These are phyloP conservation scores for Podilymbus podiceps DNA, from an alignment of 2,113 vertebrate species.

Conservation along the genomic window DNA sequence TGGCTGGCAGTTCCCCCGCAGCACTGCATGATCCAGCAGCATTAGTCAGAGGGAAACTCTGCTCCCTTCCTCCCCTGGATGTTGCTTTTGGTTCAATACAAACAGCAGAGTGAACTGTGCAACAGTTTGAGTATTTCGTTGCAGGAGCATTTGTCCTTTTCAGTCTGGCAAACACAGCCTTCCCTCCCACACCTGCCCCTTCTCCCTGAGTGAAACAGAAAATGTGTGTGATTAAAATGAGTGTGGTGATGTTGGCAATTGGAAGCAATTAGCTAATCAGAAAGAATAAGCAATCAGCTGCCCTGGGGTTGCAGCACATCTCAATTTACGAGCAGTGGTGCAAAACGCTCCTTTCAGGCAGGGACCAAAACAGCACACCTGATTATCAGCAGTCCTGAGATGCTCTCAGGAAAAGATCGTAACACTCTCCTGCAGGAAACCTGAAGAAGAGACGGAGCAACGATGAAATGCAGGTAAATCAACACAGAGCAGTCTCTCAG, in stretches of 20 bases:
- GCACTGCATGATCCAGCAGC: background rate
- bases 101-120: background rate
- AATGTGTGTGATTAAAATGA: background rate
- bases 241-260: background rate
- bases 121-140: background rate
- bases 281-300: background rate
- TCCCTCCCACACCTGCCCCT: background rate
- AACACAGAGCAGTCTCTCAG: background rate
- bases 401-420: background rate
- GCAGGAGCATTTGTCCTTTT: constrained; percentile 2
- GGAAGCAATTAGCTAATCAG: background rate
- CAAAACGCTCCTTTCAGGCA: background rate
- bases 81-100: background rate
- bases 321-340: background rate
- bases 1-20: background rate
- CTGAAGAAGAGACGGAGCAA: background rate
- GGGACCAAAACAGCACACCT: background rate
- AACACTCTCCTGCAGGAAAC: background rate
- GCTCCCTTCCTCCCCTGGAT: background rate
- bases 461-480: background rate
- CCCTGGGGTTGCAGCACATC: background rate
- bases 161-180: background rate
- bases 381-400: background rate
- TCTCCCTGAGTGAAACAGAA: background rate
- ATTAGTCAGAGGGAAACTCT: constrained; percentile 37